These are phyloP conservation scores for Oreochromis tanganicae DNA, from an alignment of 2,113 vertebrate species.

Conservation along the genomic window DNA sequence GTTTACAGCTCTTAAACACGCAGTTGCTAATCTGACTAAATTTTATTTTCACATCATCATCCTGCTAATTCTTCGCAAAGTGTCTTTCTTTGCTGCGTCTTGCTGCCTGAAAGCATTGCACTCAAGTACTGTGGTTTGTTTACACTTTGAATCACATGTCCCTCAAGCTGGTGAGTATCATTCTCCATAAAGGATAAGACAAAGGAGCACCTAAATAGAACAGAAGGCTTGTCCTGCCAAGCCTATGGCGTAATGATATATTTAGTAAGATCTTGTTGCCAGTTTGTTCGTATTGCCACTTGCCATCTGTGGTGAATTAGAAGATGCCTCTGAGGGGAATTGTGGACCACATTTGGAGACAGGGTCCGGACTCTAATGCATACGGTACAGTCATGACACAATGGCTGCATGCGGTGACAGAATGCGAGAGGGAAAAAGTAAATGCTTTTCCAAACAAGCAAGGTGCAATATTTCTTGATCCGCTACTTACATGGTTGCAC, in stretches of 20 bases:
- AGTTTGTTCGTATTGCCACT: constrained; percentile 52
- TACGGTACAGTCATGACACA: not conserved
- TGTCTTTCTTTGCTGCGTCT: not conserved
- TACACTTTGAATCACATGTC: not conserved
- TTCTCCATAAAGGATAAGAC: constrained; percentile 19
- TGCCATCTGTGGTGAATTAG: constrained; percentile 58
- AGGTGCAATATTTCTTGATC: not conserved
- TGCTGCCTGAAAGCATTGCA: not conserved
- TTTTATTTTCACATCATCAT: not conserved
- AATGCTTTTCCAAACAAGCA: not conserved
- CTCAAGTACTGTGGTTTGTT: constrained; percentile 4
- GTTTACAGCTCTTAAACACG: constrained; percentile 12
- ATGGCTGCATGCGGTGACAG: not conserved
- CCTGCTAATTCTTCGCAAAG: not conserved
- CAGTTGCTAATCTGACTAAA: not conserved
- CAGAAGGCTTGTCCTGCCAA: constrained; percentile 29
- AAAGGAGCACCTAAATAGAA: constrained; percentile 36
- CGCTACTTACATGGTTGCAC: not conserved
- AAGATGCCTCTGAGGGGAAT: constrained; percentile 43
- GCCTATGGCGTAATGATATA: constrained; percentile 59
- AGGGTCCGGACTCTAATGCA: not conserved
- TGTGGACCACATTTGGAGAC: constrained; percentile 44
- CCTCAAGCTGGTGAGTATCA: constrained; percentile 1
- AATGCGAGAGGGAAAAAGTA: not conserved
- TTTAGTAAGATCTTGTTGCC: constrained; percentile 58